phyloP scores from a whole-genome alignment of 2,888 invertebrate genomes.

The Barypeithes pellucidus region DNA sequence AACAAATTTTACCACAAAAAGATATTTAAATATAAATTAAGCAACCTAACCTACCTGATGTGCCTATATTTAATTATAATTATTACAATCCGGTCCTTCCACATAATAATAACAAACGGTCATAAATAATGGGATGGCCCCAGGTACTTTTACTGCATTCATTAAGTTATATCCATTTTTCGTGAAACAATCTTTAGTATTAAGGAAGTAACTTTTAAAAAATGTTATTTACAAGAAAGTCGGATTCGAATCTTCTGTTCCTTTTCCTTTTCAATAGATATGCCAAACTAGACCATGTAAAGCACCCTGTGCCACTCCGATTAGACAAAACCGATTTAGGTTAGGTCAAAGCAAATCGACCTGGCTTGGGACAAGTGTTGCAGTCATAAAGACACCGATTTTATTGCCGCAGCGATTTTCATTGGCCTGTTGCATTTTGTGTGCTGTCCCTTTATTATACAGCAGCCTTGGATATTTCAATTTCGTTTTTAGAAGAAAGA shows the following conservation, averaged over 20 bases:
- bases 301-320: constrained; percentile 49
- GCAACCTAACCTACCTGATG: too few relatives aligned
- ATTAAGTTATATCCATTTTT: too few relatives aligned
- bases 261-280: constrained; percentile 16
- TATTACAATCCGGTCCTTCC: too few relatives aligned
- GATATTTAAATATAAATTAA: too few relatives aligned
- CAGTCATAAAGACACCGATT: constrained; percentile 53
- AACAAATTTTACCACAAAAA: too few relatives aligned
- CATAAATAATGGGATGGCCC: too few relatives aligned
- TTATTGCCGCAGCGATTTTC: constrained; percentile 46
- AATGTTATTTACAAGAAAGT: too few relatives aligned
- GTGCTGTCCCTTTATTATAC: constrained; percentile 21
- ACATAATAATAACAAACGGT: too few relatives aligned
- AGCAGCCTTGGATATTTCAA: background rate
- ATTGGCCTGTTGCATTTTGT: constrained; percentile 49
- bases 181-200: too few relatives aligned
- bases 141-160: too few relatives aligned
- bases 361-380: constrained; percentile 51
- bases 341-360: constrained; percentile 52
- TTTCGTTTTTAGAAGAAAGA: background rate
- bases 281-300: constrained; percentile 42
- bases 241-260: background rate
- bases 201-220: too few relatives aligned
- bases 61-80: too few relatives aligned
- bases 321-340: constrained; percentile 49